phyloP scores from a whole-genome alignment of 2,888 invertebrate genomes.

The Branchinecta sandiegonensis region DNA sequence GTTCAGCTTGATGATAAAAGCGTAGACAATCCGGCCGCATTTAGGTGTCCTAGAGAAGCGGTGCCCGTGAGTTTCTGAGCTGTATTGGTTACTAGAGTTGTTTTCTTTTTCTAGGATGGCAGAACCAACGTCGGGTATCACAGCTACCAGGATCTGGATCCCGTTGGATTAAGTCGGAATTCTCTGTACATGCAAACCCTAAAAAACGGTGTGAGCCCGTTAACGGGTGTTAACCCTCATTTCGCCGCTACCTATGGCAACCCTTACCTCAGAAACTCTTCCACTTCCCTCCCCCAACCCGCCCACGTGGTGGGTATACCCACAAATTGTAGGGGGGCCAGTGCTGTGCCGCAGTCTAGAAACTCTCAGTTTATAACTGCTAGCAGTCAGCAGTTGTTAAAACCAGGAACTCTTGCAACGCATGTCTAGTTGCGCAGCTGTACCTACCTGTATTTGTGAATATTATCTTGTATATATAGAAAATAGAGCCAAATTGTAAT shows the following conservation, averaged over 20 bases:
- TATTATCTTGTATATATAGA: too few relatives aligned
- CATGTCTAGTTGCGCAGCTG: slow-evolving; percentile 42
- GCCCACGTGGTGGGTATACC: slow-evolving; percentile 8
- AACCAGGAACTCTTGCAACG: slow-evolving; percentile 49
- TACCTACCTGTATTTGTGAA: too few relatives aligned
- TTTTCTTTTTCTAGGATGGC: slow-evolving; percentile 45
- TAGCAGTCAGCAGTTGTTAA: slow-evolving; percentile 39
- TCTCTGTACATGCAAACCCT: slow-evolving; percentile 29
- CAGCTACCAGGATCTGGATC: slow-evolving; percentile 55
- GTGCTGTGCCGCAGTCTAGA: slow-evolving; percentile 42
- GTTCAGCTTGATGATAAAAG: too few relatives aligned
- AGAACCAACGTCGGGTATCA: slow-evolving; percentile 72
- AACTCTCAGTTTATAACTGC: slow-evolving; percentile 43
- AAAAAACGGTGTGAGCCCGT: slow-evolving; percentile 19
- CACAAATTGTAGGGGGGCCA: slow-evolving; percentile 33
- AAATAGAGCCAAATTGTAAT: too few relatives aligned
- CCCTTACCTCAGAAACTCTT: slow-evolving; percentile 58
- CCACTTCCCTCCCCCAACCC: slow-evolving; percentile 40
- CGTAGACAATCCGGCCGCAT: too few relatives aligned
- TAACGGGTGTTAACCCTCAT: slow-evolving; percentile 52
- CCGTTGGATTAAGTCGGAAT: slow-evolving; percentile 22
- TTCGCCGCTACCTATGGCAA: slow-evolving; percentile 74
- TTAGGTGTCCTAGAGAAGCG: too few relatives aligned
- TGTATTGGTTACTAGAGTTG: neutral
- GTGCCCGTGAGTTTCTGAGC: too few relatives aligned